These are phyloP conservation scores for Mactra quadrangularis DNA, from an alignment of 1,140 invertebrate species.

Conservation along the genomic window DNA sequence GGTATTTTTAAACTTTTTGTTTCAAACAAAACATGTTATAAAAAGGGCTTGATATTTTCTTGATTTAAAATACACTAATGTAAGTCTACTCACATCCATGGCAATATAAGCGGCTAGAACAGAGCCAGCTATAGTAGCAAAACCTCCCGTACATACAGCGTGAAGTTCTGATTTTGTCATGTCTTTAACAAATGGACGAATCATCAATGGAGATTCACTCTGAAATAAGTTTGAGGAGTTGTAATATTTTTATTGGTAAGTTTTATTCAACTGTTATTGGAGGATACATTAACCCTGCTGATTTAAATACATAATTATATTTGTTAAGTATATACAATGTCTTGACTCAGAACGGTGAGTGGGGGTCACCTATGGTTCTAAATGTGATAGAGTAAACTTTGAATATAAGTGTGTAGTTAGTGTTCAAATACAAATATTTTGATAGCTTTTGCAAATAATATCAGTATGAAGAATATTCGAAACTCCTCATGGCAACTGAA, in stretches of 20 bases:
- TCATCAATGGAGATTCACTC: slow-evolving; percentile 81
- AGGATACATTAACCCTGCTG: too few species aligned
- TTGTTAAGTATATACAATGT: background rate
- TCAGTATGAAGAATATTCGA: too few species aligned
- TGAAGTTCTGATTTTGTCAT: slow-evolving; percentile 82
- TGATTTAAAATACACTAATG: too few species aligned
- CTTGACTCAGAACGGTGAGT: background rate
- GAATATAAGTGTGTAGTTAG: background rate
- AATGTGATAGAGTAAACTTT: background rate
- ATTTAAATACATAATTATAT: too few species aligned
- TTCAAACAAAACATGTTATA: too few species aligned
- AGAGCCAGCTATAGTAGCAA: slow-evolving; percentile 81
- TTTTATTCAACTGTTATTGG: background rate
- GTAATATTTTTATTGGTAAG: background rate
- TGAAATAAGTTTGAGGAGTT: slow-evolving; percentile 32
- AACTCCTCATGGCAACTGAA: too few species aligned
- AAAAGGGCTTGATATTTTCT: too few species aligned
- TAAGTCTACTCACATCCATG: slow-evolving; percentile 75
- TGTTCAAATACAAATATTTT: background rate
- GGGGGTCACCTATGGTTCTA: background rate
- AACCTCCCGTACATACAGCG: slow-evolving; percentile 82
- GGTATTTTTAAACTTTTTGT: too few species aligned
- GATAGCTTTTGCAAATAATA: too few species aligned
- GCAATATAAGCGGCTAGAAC: slow-evolving; percentile 78
- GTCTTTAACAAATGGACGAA: slow-evolving; percentile 78